Percentiles rank a stretch among this genome's conserved stretches.
These are phyloP conservation scores for Indicator maculatus DNA, from an alignment of 2,113 vertebrate species.

Conservation along the genomic window DNA sequence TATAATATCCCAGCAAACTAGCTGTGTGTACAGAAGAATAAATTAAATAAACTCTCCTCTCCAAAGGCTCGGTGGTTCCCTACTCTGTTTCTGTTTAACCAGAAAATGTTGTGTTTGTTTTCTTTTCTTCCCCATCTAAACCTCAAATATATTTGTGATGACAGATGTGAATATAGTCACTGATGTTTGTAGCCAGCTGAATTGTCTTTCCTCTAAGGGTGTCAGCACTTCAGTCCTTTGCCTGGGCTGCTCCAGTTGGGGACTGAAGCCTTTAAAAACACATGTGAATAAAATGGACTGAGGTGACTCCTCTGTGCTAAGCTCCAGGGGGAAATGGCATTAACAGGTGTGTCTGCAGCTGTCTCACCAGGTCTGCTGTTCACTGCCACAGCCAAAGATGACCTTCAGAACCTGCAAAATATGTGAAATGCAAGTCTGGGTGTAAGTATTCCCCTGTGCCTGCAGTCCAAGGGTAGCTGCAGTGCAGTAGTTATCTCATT, in stretches of 20 bases:
- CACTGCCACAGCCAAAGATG: neutral
- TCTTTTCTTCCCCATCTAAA: constrained; percentile 32
- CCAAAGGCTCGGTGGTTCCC: neutral
- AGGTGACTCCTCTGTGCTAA: neutral
- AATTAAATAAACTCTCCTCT: constrained; percentile 67
- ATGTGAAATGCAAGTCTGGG: neutral
- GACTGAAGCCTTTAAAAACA: neutral
- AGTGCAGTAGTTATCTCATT: neutral
- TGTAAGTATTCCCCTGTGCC: neutral
- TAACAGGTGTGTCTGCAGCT: neutral
- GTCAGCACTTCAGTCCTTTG: neutral
- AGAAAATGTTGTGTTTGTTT: constrained; percentile 58
- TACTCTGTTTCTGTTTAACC: constrained; percentile 61
- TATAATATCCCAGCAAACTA: constrained; percentile 69
- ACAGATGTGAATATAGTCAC: neutral
- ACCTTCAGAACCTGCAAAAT: neutral
- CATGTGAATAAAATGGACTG: neutral
- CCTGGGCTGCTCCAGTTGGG: neutral
- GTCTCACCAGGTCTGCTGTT: neutral
- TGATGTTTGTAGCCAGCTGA: constrained; percentile 18
- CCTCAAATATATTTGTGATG: constrained; percentile 15
- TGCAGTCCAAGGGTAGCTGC: neutral
- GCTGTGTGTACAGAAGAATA: constrained; percentile 63
- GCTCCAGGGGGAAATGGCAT: neutral
- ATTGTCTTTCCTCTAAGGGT: constrained; percentile 18